These are phyloP conservation scores for Prolemur simus DNA, from an alignment of 2,113 vertebrate genomes.

Conservation along the genomic window DNA sequence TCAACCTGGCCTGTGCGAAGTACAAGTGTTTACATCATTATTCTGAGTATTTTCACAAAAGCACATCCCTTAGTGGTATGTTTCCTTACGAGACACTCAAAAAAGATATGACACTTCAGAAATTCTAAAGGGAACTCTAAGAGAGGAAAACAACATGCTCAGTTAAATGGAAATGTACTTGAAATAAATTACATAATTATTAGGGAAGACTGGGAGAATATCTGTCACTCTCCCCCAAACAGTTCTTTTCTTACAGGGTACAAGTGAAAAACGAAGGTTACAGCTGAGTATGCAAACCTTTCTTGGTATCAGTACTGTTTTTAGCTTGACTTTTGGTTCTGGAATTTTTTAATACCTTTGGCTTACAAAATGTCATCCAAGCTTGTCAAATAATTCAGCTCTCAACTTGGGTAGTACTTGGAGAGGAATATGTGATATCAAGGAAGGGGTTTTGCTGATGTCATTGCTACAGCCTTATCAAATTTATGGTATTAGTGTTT, in stretches of 20 bases:
- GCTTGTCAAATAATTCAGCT: neutral
- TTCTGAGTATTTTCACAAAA: slow-evolving; percentile 5
- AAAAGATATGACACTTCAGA: slow-evolving; percentile 18
- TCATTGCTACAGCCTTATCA: neutral
- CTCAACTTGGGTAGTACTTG: neutral
- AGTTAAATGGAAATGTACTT: slow-evolving; percentile 45
- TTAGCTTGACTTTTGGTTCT: neutral
- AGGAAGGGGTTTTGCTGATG: neutral
- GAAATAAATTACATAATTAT: slow-evolving; percentile 42
- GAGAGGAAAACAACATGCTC: neutral
- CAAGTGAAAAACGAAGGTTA: slow-evolving; percentile 39
- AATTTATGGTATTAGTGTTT: neutral
- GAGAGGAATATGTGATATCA: neutral
- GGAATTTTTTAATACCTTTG: neutral
- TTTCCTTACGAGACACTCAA: slow-evolving; percentile 5
- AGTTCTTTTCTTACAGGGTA: neutral
- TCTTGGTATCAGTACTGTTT: neutral
- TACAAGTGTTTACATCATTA: neutral
- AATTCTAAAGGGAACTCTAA: slow-evolving; percentile 27
- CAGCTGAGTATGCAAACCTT: neutral
- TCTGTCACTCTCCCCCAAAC: neutral
- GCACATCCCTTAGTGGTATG: neutral
- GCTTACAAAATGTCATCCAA: neutral
- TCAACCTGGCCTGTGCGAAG: neutral
- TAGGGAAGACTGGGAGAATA: neutral